These are phyloP conservation scores for Gila orcuttii DNA, from an alignment of 2,113 vertebrate species.

Conservation along the genomic window DNA sequence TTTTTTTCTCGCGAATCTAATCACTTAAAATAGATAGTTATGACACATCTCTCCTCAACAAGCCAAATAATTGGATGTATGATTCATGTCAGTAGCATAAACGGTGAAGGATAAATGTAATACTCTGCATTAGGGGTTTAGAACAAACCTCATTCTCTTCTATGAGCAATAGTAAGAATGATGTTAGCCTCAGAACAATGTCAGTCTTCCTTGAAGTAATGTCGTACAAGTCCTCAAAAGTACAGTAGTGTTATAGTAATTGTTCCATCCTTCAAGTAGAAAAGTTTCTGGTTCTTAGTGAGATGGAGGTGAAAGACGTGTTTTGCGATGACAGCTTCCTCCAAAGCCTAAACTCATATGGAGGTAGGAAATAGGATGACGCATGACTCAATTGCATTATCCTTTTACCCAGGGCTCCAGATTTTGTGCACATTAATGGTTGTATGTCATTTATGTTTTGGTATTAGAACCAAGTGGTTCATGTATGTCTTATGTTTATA, in stretches of 20 bases:
- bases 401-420: neutral
- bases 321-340: neutral
- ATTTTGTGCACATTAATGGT: neutral
- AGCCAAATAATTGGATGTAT: neutral
- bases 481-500: neutral
- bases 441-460: neutral
- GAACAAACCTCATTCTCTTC: neutral
- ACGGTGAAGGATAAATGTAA: neutral
- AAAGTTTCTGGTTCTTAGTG: neutral
- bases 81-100: neutral
- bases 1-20: too few relatives aligned
- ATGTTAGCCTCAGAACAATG: neutral
- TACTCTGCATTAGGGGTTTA: neutral
- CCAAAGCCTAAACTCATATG: neutral
- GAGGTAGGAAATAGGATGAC: neutral
- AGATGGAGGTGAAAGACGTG: neutral
- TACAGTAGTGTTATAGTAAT: neutral
- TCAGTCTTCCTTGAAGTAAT: neutral
- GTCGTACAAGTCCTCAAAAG: neutral
- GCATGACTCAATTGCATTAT: neutral
- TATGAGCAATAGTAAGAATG: neutral
- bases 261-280: neutral
- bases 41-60: neutral
- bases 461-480: neutral
- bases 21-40: too few relatives aligned